Evolutionary conservation across 1,140 invertebrate genomes (phyloP), one percentile per base, ranked within the genome.

Genomic region (Eurosta solidaginis): DNA sequence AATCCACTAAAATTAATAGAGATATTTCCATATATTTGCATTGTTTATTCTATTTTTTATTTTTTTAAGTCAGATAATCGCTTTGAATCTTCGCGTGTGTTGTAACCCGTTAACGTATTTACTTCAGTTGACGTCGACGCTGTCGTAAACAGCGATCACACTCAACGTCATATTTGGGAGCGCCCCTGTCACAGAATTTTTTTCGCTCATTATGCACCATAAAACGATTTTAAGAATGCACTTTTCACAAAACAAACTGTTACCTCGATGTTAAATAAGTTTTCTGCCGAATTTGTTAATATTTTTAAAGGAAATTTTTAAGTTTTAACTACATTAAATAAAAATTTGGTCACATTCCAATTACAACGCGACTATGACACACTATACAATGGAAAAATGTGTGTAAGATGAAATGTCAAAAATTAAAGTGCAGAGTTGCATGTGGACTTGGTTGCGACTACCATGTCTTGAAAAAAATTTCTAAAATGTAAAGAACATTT

Each of bases 351-450:
- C 59, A 68, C 59, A 68, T 68, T 68, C 22, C 59, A n/a, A 68
- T 33, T 40, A 17, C 36, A 63, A 36, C 45, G 33, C 27, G 33
- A 52, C 47, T 45, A 52, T 76, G 74, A 76, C 74, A 33, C 50
- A 76, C 29, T 40, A 42, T 52, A 25, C 22, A 50, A 36, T 22
- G 74, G n/a, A 76, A 45, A 54, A 76, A 50, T 27, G 36, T 50
- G 49, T 27, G 33, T 27, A 76, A 47, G 49, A n/a, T 27, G 17
- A 49, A 47, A 76, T 50, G 49, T 76, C 74, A 49, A 50, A 76
- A 54, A 54, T 25, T 50, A 50, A 10, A 33, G 14, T 33, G 29
- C 5, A 59, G 54, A 17, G 54, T 59, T 59, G 54, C 54, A 59
- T 59, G 14, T 59, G 0, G n/a, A n/a, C n/a, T n/a, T n/a, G n/a